Conservation (phyloP, 2,888 invertebrate genomes). For the Allacma fusca region DNA sequence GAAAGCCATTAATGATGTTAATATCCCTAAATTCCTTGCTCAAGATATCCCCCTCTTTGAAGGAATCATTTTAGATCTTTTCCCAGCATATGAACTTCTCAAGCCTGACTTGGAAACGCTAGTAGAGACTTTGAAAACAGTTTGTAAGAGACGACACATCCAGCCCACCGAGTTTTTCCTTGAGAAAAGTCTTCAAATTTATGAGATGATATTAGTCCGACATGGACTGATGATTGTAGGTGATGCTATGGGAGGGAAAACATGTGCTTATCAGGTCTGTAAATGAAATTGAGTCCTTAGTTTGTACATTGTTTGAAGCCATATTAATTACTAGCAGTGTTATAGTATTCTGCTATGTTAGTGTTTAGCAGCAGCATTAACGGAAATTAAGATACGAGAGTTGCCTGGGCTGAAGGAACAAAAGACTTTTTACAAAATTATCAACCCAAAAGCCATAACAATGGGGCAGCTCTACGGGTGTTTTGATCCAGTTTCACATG, state of each 20-base stretch:
- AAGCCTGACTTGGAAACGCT: constrained; percentile 82
- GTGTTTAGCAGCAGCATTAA: constrained; percentile 78
- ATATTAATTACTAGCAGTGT: too few species aligned
- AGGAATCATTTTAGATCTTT: constrained; percentile 90
- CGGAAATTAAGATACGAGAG: constrained; percentile 67
- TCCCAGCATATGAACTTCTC: constrained; percentile 82
- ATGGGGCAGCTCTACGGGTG: constrained; percentile 93
- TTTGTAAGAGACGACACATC: constrained; percentile 76
- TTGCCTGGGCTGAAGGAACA: constrained; percentile 64
- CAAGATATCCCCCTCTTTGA: constrained; percentile 74
- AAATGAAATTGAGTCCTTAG: not conserved
- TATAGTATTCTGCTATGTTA: too few species aligned
- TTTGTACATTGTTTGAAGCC: too few species aligned
- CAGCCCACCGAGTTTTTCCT: constrained; percentile 88
- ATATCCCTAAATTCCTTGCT: constrained; percentile 87
- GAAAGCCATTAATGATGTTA: constrained; percentile 91
- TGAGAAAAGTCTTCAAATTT: constrained; percentile 88
- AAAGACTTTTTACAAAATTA: constrained; percentile 71
- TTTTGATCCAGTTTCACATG: constrained; percentile 90
- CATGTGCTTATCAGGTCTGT: constrained; percentile 80
- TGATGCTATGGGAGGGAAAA: constrained; percentile 89
- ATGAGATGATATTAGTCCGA: constrained; percentile 93
- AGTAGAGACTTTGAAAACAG: constrained; percentile 72
- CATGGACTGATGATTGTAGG: constrained; percentile 97
- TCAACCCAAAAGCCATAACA: constrained; percentile 94